Base-by-base conservation (phyloP, 2,113 vertebrate genomes). In the Austrofundulus limnaeus region DNA sequence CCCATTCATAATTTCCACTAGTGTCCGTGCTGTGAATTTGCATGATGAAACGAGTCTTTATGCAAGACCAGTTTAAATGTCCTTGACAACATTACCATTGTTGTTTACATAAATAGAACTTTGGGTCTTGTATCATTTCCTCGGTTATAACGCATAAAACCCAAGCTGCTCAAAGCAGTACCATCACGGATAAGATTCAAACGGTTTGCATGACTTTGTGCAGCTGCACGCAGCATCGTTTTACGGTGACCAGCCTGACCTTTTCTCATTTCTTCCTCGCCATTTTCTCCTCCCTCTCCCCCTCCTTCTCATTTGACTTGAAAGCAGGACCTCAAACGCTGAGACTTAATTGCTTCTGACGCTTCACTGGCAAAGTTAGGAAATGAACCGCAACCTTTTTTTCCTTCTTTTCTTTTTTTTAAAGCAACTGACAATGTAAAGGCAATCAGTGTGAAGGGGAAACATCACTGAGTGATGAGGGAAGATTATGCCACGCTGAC, bases 321-420 rank as follows among this genome's bases (percentile, higher is more conserved):
- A 77, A 82, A 78, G 72, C 57, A 34, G 58, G 20, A 31, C 34
- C 53, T 81, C 53, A 65, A 43, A 73, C 11, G 60, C 21, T 1
- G 19, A 24, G 50, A 24, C 47, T 56, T 74, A 74, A 85, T 76
- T 76, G 71, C 73, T 78, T 80, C 57, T 20, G 76, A 68, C 2
- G 59, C 76, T 65, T 52, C 65, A 20, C 51, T 39, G 64, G 61
- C 53, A 60, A 64, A 60, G 69, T 61, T 46, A 50, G 16, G 25
- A 72, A 66, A 77, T 49, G 0, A 71, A 43, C 12, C 2, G 28
- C 47, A 49, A 53, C 73, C 37, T 78, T n/a, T n/a, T n/a, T n/a
- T n/a, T n/a, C n/a, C n/a, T 67, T 78, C 71, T 72, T 23, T 43
- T 47, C 7, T 79, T 66, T 82, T 72, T 77, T 38, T 51, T 12